These are phyloP conservation scores for Micrastur ruficollis DNA, from an alignment of 2,797 vertebrate species.

Conservation along the genomic window DNA sequence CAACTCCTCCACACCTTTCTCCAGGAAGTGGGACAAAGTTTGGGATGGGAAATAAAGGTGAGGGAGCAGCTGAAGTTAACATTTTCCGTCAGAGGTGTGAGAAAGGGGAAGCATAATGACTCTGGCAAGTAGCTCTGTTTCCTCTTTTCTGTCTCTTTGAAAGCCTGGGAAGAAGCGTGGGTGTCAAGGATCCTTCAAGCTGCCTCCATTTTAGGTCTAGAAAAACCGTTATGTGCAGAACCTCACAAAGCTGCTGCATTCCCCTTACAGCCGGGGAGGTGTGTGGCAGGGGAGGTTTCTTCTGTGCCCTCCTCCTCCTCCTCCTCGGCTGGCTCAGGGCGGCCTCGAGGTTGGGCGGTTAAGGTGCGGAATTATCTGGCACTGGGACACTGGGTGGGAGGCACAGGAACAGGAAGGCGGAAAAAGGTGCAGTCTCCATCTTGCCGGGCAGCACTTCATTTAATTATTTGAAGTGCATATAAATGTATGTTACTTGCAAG, in stretches of 20 bases:
- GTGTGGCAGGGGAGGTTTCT: neutral
- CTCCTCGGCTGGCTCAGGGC: neutral
- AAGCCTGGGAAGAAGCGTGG: neutral
- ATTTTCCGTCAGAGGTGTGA: neutral
- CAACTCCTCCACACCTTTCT: neutral
- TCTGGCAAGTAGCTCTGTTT: neutral
- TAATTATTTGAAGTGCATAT: neutral
- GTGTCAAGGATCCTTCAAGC: neutral
- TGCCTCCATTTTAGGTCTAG: neutral
- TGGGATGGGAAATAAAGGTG: rapidly evolving
- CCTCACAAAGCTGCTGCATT: neutral
- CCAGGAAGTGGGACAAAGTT: neutral
- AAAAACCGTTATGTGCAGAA: neutral
- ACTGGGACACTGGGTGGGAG: no score
- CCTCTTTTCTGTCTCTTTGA: neutral
- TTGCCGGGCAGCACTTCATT: neutral
- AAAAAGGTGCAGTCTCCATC: neutral
- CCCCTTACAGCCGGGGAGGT: neutral
- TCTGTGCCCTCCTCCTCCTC: neutral
- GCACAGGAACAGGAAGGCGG: rapidly evolving
- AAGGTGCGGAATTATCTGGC: neutral
- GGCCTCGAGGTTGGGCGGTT: no score
- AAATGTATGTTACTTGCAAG: neutral
- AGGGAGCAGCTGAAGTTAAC: neutral
- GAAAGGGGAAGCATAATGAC: neutral